Evolutionary conservation across 2,888 invertebrate genomes (phyloP).

Genomic region (Uloborus plumipes): DNA sequence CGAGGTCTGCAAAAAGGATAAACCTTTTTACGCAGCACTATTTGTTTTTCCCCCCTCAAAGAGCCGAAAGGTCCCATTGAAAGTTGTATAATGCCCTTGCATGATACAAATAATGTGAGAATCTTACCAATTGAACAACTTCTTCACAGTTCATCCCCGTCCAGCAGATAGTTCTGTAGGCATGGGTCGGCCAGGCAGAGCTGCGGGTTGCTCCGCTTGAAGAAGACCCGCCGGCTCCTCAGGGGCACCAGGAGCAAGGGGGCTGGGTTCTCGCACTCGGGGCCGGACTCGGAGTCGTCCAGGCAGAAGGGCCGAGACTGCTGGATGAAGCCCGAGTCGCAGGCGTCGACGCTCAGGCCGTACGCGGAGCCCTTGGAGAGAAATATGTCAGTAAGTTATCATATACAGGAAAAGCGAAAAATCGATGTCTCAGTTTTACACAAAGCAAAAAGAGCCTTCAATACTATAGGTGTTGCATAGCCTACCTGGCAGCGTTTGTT

Average conservation of each 20-base stretch:
- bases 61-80: too few species aligned
- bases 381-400: neutral
- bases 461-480: too few species aligned
- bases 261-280: slow-evolving; percentile 61
- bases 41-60: too few species aligned
- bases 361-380: slow-evolving; percentile 63
- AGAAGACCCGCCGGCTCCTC: slow-evolving; percentile 65
- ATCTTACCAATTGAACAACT: too few species aligned
- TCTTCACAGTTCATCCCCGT: slow-evolving; percentile 1
- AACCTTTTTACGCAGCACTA: too few species aligned
- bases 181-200: slow-evolving; percentile 64
- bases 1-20: too few species aligned
- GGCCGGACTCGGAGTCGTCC: slow-evolving; percentile 40
- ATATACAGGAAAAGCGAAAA: too few species aligned
- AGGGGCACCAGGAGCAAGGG: slow-evolving; percentile 63
- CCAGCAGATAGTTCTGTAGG: slow-evolving; percentile 59
- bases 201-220: slow-evolving; percentile 63
- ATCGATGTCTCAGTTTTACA: too few species aligned
- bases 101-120: too few species aligned
- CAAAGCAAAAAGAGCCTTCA: too few species aligned
- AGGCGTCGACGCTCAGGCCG: slow-evolving; percentile 64
- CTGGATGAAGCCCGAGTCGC: slow-evolving; percentile 66
- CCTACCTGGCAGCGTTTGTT: too few species aligned
- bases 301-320: slow-evolving; percentile 63
- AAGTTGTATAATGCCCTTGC: too few species aligned